Evolutionary conservation across 2,888 invertebrate genomes (phyloP), one percentile per base, ranked within the genome.

Genomic region (Cantharis rufa): DNA sequence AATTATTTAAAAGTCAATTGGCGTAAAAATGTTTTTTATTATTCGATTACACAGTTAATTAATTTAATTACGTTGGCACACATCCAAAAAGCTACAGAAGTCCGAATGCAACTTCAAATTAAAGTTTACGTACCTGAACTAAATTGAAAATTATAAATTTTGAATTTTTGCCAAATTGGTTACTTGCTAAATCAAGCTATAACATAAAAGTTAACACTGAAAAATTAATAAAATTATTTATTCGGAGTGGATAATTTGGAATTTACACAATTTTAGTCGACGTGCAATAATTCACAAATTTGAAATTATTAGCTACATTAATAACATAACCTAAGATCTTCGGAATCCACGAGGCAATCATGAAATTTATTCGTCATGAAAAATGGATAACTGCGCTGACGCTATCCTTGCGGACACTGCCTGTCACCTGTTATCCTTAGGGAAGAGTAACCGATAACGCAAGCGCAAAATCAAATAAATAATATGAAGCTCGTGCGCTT

Each of bases 391-490:
- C 79, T 80, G 79, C 79, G 75, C 82, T 80, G 77, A 69, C 80
- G 81, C 78, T 76, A 78, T 81, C 83, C 82, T 82, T 82, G 62
- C 81, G 78, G 82, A 81, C 81, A 83, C 83, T 83, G 82, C 77
- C 79, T 81, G 80, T 80, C 79, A 79, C 78, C 76, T 73, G 81
- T 78, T 81, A 77, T 82, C 78, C 74, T 77, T 66, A 11, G 21
- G 27, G 64, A 16, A 72, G 72, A 61, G 48, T 64, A 63, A 28
- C 28, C 15, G 11, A 61, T 74, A 72, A 78, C 80, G 75, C 78
- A 78, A 75, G 74, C 80, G 74, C 73, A 75, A 73, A 73, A 77
- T 70, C 71, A 71, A 63, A 61, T 63, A 27, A 18, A 71, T 68
- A 68, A n/a, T 62, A 18, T 3, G 32, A 74, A 69, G 71, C 73